Evolutionary conservation across 1,140 invertebrate species (phyloP).

Genomic region (Euura saliciscinereae): DNA sequence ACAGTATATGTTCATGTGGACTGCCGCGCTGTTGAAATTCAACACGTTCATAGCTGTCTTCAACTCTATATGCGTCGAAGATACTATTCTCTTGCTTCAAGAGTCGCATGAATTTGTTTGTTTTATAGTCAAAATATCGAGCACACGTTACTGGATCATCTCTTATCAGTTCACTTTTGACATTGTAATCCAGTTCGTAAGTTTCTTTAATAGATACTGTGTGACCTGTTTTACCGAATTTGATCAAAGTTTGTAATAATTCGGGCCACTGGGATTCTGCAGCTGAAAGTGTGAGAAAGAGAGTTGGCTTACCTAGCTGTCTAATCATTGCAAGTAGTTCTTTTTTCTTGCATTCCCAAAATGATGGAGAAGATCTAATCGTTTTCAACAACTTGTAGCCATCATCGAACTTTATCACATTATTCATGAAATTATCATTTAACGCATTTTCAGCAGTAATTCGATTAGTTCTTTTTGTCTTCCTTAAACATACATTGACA

Average conservation of each 20-base stretch:
- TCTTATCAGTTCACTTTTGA: constrained; percentile 27
- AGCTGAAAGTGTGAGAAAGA: constrained; percentile 36
- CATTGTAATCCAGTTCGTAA: constrained; percentile 14
- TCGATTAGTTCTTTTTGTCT: too few species aligned
- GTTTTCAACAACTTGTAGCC: constrained; percentile 28
- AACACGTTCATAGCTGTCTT: constrained; percentile 42
- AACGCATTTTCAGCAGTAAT: constrained; percentile 18
- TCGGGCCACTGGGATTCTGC: constrained; percentile 36
- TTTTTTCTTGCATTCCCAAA: constrained; percentile 36
- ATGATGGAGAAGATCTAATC: constrained; percentile 28
- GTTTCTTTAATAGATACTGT: constrained; percentile 11
- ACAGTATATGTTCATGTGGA: constrained; percentile 40
- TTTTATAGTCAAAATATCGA: constrained; percentile 25
- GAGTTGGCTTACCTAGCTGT: constrained; percentile 33
- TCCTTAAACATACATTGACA: too few species aligned
- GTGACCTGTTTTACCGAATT: constrained; percentile 22
- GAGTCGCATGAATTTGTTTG: constrained; percentile 19
- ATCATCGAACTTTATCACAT: constrained; percentile 26
- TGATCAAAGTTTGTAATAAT: constrained; percentile 26
- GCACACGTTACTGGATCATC: constrained; percentile 28
- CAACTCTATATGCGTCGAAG: constrained; percentile 14
- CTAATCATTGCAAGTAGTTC: constrained; percentile 34
- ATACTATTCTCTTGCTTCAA: constrained; percentile 22
- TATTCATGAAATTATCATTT: constrained; percentile 20
- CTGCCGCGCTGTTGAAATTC: constrained; percentile 57